Percentiles rank a stretch among this genome's conserved stretches.
Conservation (phyloP, 2,113 vertebrate species). For the Planiliza haematocheilus region DNA sequence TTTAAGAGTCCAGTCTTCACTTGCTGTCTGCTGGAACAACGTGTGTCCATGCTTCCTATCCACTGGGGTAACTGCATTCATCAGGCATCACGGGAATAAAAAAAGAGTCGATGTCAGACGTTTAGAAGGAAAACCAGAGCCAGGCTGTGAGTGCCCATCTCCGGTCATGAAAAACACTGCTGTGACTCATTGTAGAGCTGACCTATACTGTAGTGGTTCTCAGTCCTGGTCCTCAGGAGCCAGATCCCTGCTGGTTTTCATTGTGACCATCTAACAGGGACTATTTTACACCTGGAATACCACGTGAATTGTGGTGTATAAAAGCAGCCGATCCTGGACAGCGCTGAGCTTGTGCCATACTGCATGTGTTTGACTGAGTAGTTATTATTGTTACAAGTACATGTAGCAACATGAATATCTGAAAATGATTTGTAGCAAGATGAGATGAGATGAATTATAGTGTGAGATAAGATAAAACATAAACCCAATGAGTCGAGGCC, state of each 20-base stretch:
- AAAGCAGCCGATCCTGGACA: slow-evolving; percentile 4
- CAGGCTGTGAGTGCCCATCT: slow-evolving; percentile 25
- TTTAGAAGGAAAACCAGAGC: slow-evolving; percentile 44
- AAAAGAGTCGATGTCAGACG: slow-evolving; percentile 31
- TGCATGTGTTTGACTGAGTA: no score
- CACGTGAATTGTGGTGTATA: slow-evolving; percentile 38
- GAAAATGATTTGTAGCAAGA: no score
- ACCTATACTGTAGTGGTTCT: slow-evolving; percentile 39
- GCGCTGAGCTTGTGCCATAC: neutral
- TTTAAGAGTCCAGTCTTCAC: neutral
- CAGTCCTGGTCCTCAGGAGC: slow-evolving; percentile 45
- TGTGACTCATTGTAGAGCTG: slow-evolving; percentile 50
- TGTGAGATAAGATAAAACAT: neutral
- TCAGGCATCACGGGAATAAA: slow-evolving; percentile 15
- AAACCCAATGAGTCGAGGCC: neutral
- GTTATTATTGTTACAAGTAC: neutral
- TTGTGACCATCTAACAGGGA: slow-evolving; percentile 47
- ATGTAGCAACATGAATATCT: neutral
- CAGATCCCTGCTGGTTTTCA: slow-evolving; percentile 46
- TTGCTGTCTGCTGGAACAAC: neutral
- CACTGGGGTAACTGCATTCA: slow-evolving; percentile 29
- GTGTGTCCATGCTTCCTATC: slow-evolving; percentile 13
- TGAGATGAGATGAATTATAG: no score
- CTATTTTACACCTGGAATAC: slow-evolving; percentile 49
- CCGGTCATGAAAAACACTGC: slow-evolving; percentile 37